Evolutionary conservation across 1,140 invertebrate species (phyloP).

Genomic region (Tribolium madens): DNA sequence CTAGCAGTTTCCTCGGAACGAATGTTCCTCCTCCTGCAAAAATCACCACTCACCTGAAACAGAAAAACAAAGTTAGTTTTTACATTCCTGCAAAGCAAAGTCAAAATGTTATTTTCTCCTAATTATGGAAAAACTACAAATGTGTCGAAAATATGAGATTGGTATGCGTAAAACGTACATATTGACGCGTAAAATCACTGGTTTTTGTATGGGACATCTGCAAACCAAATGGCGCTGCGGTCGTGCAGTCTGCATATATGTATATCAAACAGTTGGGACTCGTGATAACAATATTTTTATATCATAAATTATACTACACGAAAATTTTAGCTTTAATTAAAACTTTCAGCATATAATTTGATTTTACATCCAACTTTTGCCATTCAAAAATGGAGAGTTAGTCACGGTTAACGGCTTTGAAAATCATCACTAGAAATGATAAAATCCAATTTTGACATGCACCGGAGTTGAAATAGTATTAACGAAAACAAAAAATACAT

Average conservation of each 20-base stretch:
- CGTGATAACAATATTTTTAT: conserved; percentile 36
- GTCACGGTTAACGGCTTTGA: not conserved
- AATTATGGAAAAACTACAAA: conserved; percentile 4
- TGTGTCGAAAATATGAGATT: conserved; percentile 4
- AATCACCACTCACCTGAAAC: conserved; percentile 29
- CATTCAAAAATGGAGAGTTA: not conserved
- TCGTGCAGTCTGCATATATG: conserved; percentile 43
- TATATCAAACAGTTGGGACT: conserved; percentile 38
- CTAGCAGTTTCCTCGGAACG: not conserved
- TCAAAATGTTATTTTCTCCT: not conserved
- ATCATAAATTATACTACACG: conserved; percentile 20
- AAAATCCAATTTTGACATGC: not conserved
- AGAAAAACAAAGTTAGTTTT: conserved; percentile 13
- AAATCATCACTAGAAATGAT: not conserved
- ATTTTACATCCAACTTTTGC: not conserved
- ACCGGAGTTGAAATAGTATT: too few relatives aligned
- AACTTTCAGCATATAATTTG: not conserved
- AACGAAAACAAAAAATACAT: too few relatives aligned
- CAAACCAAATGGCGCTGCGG: conserved; percentile 47
- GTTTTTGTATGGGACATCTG: conserved; percentile 48
- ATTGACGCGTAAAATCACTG: conserved; percentile 46
- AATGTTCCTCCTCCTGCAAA: not conserved
- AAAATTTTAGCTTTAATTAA: conserved; percentile 14
- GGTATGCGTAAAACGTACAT: conserved; percentile 38
- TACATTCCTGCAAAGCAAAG: not conserved